Base-by-base conservation (phyloP, 2,888 invertebrate genomes). In the Megalurothrips usitatus region DNA sequence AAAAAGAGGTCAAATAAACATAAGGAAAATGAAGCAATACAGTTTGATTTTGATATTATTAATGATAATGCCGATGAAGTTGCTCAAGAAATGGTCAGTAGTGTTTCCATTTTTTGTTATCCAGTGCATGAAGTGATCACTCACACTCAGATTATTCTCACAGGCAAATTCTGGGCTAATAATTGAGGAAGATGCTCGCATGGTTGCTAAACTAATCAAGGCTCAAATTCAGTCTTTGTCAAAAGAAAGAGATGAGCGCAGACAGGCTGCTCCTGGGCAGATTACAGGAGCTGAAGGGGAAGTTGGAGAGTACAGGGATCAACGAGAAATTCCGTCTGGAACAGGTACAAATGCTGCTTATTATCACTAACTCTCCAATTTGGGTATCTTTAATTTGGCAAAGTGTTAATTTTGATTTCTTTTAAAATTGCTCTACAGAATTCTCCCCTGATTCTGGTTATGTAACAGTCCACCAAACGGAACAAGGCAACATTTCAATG, bases 1-100 rank as follows among this genome's bases (percentile, higher is more conserved):
- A 98, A 98, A 88, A 99, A 99, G 87, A 91, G 98, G 83, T 96
- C 96, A 78, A 97, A 97, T 86, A 97, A 98, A 84, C 98, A 99
- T 88, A 97, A 98, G 86, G 98, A 99, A 88, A 99, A 99, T 88
- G 99, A 99, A 88, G 99, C 99, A 17, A 98, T 99, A 84, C 98
- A 99, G 88, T 99, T 99, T 89, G 97, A 98, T 85, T 99, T 97
- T 88, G 96, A 98, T 88, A 92, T 97, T 85, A 92, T 92, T 84
- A 91, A 91, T 82, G 99, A 99, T 87, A 94, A 96, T 86, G 95
- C 96, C 82, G 96, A 98, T 86, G 96, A 97, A 86, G 95, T 99
- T 68, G 96, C 97, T 81, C 93, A 93, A 86, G 98, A 97, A 87
- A 97, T 98, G 98, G 92, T 92, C 86, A 86, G 86, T 84, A 26